Base-by-base conservation (phyloP, 2,797 vertebrate genomes). In the Triplophysa yarkandensis region DNA sequence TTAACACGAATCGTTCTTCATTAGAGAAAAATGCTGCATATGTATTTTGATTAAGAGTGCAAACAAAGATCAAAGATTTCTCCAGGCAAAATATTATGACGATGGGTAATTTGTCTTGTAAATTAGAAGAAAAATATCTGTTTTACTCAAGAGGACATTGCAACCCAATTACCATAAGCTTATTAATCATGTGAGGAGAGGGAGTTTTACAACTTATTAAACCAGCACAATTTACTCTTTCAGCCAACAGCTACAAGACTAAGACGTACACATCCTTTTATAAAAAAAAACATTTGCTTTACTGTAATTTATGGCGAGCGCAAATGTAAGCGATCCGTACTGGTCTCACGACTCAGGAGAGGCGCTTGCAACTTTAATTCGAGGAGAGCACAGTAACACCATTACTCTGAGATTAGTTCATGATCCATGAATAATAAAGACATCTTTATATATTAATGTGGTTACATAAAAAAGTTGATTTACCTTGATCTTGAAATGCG, bases 131-230 rank as follows among this genome's bases (percentile, higher is more conserved):
- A 76, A 72, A 71, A 68, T 72, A 74, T 78, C 66, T 70, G 55
- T 77, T 79, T 77, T 74, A 77, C 74, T 77, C 69, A n/a, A n/a
- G 44, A 66, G 67, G 70, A 74, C 77, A 71, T 79, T 82, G 66
- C 63, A 63, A 74, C 39, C 34, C 77, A 79, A 82, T 82, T 77
- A 74, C 60, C 70, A 65, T 57, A 66, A 61, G 55, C 72, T 43
- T 82, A 77, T 82, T 77, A 71, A 77, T 79, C 75, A 80, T 74
- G n/a, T 67, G 60, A 73, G 60, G 39, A 60, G 69, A 68, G 61
- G 27, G 46, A 62, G 68, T 48, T 62, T 73, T 64, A 73, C 55
- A 67, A 44, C 55, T 68, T 74, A 66, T 66, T 74, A 58, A 66
- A 67, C 39, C 64, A 16, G 64, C 64, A 75, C 54, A 67, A 46